Evolutionary conservation across 2,113 vertebrate species (phyloP), one percentile per base, ranked within the genome.

Genomic region (Semnornis frantzii): DNA sequence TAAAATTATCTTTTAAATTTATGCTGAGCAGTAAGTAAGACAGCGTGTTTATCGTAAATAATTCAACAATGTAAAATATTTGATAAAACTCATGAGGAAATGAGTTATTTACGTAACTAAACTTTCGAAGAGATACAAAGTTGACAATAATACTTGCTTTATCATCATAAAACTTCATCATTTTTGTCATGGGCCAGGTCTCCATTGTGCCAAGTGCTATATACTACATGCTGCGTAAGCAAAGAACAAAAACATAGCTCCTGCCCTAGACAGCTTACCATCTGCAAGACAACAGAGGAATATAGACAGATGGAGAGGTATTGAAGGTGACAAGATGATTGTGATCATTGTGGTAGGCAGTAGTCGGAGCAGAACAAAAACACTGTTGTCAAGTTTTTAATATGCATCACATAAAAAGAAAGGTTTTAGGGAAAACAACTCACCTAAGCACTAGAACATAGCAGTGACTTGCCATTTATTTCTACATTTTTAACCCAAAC

Each of bases 1-100:
- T 94, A 92, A 93, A 95, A 77, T 93, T 92, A 74, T 52, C 69
- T 93, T 93, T 73, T 44, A 80, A 85, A 94, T 89, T 94, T 92
- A 92, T 93, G 91, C 94, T 94, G 93, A 96, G 82, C 52, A 75
- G 79, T 82, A 87, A 80, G 72, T 13, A 68, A 87, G 84, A 92
- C 55, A 94, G 72, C 1, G 5, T 71, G 75, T 68, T 87, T 89
- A 82, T 23, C 0, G 0, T 95, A 76, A 94, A 96, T 96, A 85
- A 96, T 96, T 94, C 25, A 95, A 70, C 88, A 72, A 28, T 0
- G 1, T 80, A 83, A 96, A 95, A 91, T 92, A 92, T 92, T 95
- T 90, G 52, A 83, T 90, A 93, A 93, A 95, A 85, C 92, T 90
- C 88, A 5, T 15, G 71, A 44, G 83, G 10, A 84, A 94, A 65